These are phyloP conservation scores for Pomatorhinus ruficollis DNA, from an alignment of 2,113 vertebrate genomes.

Conservation along the genomic window DNA sequence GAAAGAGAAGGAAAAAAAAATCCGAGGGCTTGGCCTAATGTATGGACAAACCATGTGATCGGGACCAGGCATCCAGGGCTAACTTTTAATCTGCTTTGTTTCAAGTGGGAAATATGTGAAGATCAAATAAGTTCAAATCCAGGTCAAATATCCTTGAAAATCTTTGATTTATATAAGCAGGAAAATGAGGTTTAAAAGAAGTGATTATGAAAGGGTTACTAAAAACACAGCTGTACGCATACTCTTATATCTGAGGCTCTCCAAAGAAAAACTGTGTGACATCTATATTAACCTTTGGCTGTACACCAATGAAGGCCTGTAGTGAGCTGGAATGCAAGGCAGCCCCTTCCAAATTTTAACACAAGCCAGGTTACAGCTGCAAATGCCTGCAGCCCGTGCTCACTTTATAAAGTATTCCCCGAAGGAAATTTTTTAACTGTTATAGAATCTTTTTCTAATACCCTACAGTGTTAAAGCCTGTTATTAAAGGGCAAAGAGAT, in stretches of 20 bases:
- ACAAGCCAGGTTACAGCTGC: conserved; percentile 86
- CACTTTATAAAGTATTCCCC: conserved; percentile 75
- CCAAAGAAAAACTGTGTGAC: conserved; percentile 86
- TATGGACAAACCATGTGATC: conserved; percentile 54
- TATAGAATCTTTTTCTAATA: conserved; percentile 82
- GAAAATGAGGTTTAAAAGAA: conserved; percentile 76
- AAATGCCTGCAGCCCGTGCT: conserved; percentile 73
- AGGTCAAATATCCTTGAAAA: conserved; percentile 78
- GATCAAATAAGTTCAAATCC: conserved; percentile 79
- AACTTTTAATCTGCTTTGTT: conserved; percentile 68
- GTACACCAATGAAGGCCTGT: conserved; percentile 82
- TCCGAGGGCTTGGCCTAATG: not conserved
- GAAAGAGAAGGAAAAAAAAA: not conserved
- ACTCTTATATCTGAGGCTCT: conserved; percentile 70
- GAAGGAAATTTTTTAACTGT: conserved; percentile 79
- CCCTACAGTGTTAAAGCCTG: conserved; percentile 78
- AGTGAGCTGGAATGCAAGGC: conserved; percentile 87
- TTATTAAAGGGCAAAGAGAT: conserved; percentile 76
- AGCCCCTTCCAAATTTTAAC: conserved; percentile 84
- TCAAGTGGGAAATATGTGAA: conserved; percentile 70
- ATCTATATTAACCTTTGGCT: conserved; percentile 95
- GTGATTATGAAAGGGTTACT: conserved; percentile 80
- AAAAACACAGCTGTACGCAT: conserved; percentile 78
- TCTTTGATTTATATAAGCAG: conserved; percentile 80
- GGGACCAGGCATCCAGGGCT: conserved; percentile 55